Evolutionary conservation across 2,888 invertebrate genomes (phyloP), one percentile per base, ranked within the genome.

Genomic region (Drosophila maculinotata): DNA sequence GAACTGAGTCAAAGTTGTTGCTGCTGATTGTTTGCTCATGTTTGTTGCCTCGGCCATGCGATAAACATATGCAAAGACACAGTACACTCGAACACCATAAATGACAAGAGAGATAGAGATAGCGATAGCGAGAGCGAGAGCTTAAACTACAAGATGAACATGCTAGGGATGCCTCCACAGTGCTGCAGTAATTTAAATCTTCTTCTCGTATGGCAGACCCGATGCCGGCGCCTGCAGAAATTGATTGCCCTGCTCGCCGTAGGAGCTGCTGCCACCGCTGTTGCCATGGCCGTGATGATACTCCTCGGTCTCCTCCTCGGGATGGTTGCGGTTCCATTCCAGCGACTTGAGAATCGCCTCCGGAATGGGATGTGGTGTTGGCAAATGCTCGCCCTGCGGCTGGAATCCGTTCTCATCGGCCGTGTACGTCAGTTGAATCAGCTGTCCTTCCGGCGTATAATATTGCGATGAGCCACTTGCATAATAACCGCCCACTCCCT

Each of bases 361-460:
- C 3, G 89, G 89, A 53, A 89, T 90, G 41, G 89, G 89, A 31
- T 74, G 89, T 5, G 89, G 82, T 5, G 90, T 92, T 33, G 90
- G 91, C 69, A 90, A 64, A 78, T 90, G 89, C 9, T 85, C 79
- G 23, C 90, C 93, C 86, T 89, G 78, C n/a, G 93, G 91, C 20
- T 91, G 91, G 92, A 91, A 93, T 57, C 94, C 94, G 76, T 92
- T 91, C 81, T 93, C 93, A 89, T 94, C 89, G 73, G 94, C 94
- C 14, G 89, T 73, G 92, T 93, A 94, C 20, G 80, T 81, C 38
- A 92, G 26, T 12, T 78, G 62, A 84, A 92, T 87, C 0, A 70
- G 69, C 15, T 83, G 66, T n/a, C 94, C 94, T 12, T 93, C 93
- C 8, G 93, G 93, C 28, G 92, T 90, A 48, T 92, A 92, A 91